Base-by-base conservation (phyloP, 2,113 vertebrate species). In the Rhinoderma darwinii region DNA sequence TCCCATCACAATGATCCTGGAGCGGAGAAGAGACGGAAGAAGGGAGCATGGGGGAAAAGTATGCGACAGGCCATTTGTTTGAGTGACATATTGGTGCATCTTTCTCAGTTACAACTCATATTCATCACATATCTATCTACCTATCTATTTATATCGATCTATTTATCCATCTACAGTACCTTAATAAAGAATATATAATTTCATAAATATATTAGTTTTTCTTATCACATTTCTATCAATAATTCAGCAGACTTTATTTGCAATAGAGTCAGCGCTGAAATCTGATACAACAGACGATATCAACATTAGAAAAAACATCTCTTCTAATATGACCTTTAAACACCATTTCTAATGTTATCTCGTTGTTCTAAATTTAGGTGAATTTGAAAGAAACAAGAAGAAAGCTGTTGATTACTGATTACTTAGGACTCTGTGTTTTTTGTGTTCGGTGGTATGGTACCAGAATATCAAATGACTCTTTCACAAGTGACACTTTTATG, bases 241-340 rank as follows among this genome's bases (percentile, higher is more conserved):
- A 72, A 81, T 86, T 80, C 50, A 86, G 50, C 50, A 73, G 77
- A 25, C 35, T 59, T 41, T 80, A 72, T 80, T 80, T 86, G 41
- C 44, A 72, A 41, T 54, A 39, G 51, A 80, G 12, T 39, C 41
- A 4, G 77, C 66, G 2, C 44, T 32, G 50, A 81, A 73, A 41
- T 59, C 22, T 18, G 84, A 81, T 61, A 79, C 66, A 86, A 70
- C 39, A 56, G 63, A 6, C 4, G 61, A 81, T 81, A 86, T 86
- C 84, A 86, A 37, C 76, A 80, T 43, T 66, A 70, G 22, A 80
- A 72, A 10, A 44, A 84, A 47, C 5, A 51, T 68, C 56, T 51
- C 10, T 18, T 86, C 30, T 47, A 47, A 78, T 78, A 70, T 86
- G 84, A 86, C 84, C 84, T 86, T 86, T 86, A 72, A 22, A 47